A percentile compares a stretch with the other conserved stretches of the same genome.
phyloP scores from a whole-genome alignment of 2,888 invertebrate genomes.

The Lepidocyrtoides sp. region DNA sequence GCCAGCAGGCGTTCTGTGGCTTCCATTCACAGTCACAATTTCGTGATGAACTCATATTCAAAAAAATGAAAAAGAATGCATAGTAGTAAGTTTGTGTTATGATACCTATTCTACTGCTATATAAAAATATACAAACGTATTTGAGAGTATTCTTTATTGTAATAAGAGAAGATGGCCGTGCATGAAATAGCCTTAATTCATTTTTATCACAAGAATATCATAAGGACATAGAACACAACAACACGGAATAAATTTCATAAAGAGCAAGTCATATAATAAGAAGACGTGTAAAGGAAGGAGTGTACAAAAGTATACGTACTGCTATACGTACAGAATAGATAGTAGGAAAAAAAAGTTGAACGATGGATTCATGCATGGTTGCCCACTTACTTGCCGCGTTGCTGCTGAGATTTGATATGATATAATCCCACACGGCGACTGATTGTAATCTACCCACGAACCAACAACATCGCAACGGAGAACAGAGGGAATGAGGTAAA shows the following conservation, averaged over 20 bases:
- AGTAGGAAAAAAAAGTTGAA: neutral
- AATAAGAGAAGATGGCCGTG: conserved; percentile 68
- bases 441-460: conserved; percentile 77
- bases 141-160: no score
- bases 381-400: conserved; percentile 27
- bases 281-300: neutral
- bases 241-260: conserved; percentile 31
- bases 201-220: conserved; percentile 59
- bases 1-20: conserved; percentile 72
- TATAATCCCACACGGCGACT: conserved; percentile 75
- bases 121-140: no score
- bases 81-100: conserved; percentile 23
- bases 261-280: no score
- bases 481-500: conserved; percentile 63
- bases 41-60: conserved; percentile 75
- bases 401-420: conserved; percentile 76
- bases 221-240: conserved; percentile 8
- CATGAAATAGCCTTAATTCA: conserved; percentile 72
- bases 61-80: conserved; percentile 51
- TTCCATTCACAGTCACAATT: conserved; percentile 70
- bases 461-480: conserved; percentile 43
- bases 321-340: neutral
- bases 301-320: neutral
- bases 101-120: no score
- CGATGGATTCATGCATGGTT: conserved; percentile 60